Conservation (phyloP, 1,140 invertebrate species). For the Drosophila pallidifrons region DNA sequence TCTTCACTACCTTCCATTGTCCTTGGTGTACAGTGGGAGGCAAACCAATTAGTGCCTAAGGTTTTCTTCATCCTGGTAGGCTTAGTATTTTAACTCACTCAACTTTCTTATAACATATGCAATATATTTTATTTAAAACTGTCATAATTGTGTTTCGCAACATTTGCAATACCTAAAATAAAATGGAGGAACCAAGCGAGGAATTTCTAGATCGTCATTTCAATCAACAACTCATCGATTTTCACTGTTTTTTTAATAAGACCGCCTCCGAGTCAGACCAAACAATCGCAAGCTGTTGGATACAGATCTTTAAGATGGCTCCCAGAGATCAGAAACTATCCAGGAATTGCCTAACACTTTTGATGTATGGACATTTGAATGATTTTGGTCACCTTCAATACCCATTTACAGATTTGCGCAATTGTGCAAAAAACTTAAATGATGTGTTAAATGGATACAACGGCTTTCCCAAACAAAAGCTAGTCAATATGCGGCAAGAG, state of each 20-base stretch:
- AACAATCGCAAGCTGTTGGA: conserved; percentile 47
- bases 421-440: conserved; percentile 45
- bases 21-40: conserved; percentile 19
- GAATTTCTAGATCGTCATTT: conserved; percentile 53
- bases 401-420: conserved; percentile 58
- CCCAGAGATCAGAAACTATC: conserved; percentile 54
- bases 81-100: neutral
- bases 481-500: too few relatives aligned
- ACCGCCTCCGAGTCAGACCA: conserved; percentile 42
- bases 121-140: neutral
- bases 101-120: neutral
- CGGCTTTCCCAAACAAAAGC: conserved; percentile 4
- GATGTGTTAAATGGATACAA: conserved; percentile 42
- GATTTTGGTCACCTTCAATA: conserved; percentile 46
- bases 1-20: conserved; percentile 26
- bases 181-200: conserved; percentile 32
- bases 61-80: conserved; percentile 1
- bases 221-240: conserved; percentile 23
- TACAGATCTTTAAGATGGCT: conserved; percentile 27
- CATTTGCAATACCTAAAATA: neutral
- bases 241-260: neutral
- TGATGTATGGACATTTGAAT: conserved; percentile 55
- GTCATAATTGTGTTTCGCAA: neutral
- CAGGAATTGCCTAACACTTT: conserved; percentile 51
- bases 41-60: conserved; percentile 24